Percentiles rank a stretch among this genome's conserved stretches.
Evolutionary conservation across 2,113 vertebrate species (phyloP).

Genomic region (Tautogolabrus adspersus): DNA sequence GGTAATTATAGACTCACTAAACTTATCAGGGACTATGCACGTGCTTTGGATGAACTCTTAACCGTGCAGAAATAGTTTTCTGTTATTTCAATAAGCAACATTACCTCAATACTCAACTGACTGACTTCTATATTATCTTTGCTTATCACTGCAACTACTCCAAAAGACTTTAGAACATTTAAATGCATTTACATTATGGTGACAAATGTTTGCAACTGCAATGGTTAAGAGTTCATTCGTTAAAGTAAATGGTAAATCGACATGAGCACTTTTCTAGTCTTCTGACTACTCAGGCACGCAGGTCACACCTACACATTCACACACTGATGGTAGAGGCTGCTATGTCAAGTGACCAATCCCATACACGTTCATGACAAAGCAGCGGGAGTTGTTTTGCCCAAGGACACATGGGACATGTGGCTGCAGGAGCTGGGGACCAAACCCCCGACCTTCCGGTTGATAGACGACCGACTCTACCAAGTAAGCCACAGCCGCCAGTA

Average conservation of each 20-base stretch:
- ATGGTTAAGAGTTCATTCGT: background rate
- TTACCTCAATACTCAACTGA: background rate
- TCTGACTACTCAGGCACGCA: no score
- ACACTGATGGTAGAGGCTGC: no score
- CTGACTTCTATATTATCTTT: background rate
- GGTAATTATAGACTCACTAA: constrained; percentile 51
- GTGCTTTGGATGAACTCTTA: background rate
- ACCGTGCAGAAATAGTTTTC: background rate
- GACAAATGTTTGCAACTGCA: background rate
- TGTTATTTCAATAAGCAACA: background rate
- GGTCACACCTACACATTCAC: no score
- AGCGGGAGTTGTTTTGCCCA: no score
- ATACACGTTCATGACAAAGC: no score
- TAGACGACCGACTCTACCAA: no score
- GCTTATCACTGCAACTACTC: background rate
- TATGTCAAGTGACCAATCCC: no score
- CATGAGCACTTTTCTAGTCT: no score
- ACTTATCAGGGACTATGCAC: background rate
- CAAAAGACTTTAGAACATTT: background rate
- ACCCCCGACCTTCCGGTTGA: no score
- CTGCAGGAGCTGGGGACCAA: no score
- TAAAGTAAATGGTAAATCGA: background rate
- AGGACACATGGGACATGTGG: no score
- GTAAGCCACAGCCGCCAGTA: background rate
- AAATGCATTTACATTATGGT: background rate